Base-by-base conservation (phyloP, 2,888 invertebrate genomes). In the Drosophila sordidula region DNA sequence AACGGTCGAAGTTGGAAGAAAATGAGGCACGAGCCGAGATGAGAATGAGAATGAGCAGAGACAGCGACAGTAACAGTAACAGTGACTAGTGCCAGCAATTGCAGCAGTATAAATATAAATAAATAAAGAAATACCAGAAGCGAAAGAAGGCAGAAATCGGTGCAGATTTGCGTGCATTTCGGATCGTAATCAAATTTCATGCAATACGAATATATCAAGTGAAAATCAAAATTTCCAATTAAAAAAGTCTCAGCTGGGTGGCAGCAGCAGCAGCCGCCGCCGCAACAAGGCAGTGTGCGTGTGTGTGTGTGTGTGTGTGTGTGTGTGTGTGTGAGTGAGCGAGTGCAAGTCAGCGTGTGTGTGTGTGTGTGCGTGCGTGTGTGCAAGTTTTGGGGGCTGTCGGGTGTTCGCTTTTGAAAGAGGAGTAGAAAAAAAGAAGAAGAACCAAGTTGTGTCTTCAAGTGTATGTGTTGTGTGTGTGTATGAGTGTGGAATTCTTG, bases 211-310 rank as follows among this genome's bases (percentile, higher is more conserved):
- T 56, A 67, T 74, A 79, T 76, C 76, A 75, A 87, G 82, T 83
- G 84, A 85, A 87, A 85, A 87, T 87, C 70, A 65, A 82, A 80
- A 82, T 85, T 87, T 82, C 76, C 80, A 87, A 81, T 75, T 79
- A 75, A 79, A 83, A 73, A 85, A 79, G 62, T 44, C 69, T 70
- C 75, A 71, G 85, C 77, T 81, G 82, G 79, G 80, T 79, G 75
- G 78, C 82, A 81, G 77, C 54, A 65, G 59, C 63, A 46, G 70
- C 69, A 68, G 70, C 75, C 62, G 70, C 72, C 63, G 76, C 71
- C 65, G 77, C 76, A 69, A 69, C 74, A 73, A 74, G 72, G 74
- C 74, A 64, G 57, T 22, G 46, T 47, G 46, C 1, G 32, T 32
- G 46, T 6, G 52, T n/a, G 52, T 18, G 52, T 18, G 39, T 16